Conservation (phyloP, 2,888 invertebrate genomes). For the Cheilosia vulpina region DNA sequence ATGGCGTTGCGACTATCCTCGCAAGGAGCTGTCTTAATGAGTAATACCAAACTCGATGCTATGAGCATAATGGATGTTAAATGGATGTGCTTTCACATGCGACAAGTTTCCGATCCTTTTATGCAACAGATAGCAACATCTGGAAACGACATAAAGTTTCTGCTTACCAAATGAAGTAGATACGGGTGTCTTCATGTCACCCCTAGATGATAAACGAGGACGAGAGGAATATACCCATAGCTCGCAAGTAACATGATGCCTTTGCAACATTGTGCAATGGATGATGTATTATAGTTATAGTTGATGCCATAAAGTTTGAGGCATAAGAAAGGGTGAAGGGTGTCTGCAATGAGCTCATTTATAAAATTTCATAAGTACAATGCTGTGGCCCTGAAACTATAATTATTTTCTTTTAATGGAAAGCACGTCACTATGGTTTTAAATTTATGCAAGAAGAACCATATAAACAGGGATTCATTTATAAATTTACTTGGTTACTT, state of each 20-base stretch:
- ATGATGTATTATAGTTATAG: neutral
- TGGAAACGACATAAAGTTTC: conserved; percentile 2
- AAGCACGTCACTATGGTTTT: too few species aligned
- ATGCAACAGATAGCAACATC: conserved; percentile 18
- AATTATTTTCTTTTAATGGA: too few species aligned
- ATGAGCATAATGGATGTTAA: neutral
- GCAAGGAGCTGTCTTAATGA: neutral
- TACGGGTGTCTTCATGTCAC: neutral
- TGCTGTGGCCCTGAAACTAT: too few species aligned
- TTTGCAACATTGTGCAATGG: neutral
- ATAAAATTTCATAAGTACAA: too few species aligned
- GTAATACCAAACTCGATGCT: neutral
- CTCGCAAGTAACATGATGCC: neutral
- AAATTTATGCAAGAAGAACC: too few species aligned
- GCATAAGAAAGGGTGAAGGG: neutral
- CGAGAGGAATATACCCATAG: neutral
- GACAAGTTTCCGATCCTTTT: conserved; percentile 1
- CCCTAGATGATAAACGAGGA: conserved; percentile 3
- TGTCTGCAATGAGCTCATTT: neutral
- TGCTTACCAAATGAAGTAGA: conserved; percentile 1
- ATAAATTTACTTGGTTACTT: too few species aligned
- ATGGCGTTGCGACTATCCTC: neutral
- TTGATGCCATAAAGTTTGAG: neutral
- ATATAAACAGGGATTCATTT: too few species aligned
- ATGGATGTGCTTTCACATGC: conserved; percentile 2